These are phyloP conservation scores for Propithecus coquereli DNA, from an alignment of 2,113 vertebrate species.

Conservation along the genomic window DNA sequence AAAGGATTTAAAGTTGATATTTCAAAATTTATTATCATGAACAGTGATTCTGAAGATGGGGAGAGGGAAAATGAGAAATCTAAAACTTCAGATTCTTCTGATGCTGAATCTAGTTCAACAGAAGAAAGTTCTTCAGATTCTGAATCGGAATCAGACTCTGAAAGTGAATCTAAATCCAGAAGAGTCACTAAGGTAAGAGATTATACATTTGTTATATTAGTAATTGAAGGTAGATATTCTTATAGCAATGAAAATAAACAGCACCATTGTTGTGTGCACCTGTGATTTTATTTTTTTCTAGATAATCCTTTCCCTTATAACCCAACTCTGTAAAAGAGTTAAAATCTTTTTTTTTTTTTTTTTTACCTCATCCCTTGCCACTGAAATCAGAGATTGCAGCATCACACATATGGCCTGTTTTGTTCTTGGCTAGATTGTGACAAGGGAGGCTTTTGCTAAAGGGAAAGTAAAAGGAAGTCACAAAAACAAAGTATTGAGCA, in stretches of 20 bases:
- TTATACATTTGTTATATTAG: not conserved
- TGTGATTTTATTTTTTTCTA: not conserved
- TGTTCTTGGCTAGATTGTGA: not conserved
- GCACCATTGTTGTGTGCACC: not conserved
- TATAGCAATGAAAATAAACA: not conserved
- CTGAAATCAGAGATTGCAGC: not conserved
- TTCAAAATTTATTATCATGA: conserved; percentile 58
- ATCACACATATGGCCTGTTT: not conserved
- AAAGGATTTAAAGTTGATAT: conserved; percentile 21
- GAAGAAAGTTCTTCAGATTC: conserved; percentile 87
- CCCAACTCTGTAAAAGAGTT: not conserved
- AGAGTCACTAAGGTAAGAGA: conserved; percentile 75
- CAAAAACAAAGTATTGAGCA: not conserved
- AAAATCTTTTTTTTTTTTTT: not conserved
- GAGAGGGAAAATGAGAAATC: conserved; percentile 71
- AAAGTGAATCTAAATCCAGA: conserved; percentile 74
- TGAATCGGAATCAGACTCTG: conserved; percentile 82
- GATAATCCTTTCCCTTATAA: not conserved
- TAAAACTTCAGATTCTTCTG: conserved; percentile 74
- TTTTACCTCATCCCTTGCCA: not conserved
- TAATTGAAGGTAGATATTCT: not conserved
- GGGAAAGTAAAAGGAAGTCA: not conserved
- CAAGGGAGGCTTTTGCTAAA: not conserved
- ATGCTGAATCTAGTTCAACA: conserved; percentile 80
- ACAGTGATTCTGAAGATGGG: conserved; percentile 79